Base-by-base conservation (phyloP, 2,888 invertebrate species). In the Theretra japonica region DNA sequence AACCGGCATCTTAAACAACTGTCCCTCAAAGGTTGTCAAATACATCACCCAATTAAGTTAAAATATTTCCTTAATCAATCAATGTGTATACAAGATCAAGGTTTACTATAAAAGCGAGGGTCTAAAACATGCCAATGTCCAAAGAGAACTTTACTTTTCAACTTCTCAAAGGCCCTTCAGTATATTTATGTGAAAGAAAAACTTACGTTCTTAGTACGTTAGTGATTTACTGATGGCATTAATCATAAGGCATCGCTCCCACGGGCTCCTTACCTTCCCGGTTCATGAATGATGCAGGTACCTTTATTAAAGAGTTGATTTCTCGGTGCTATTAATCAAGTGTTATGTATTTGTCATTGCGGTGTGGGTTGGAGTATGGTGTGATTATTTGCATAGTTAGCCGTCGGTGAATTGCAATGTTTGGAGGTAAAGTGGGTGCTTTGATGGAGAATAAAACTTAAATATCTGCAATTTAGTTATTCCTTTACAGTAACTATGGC, bases 151-250 rank as follows among this genome's bases (percentile, higher is more conserved):
- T 33, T 21, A 62, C 21, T 62, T 17, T 21, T 33, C 41, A 62
- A n/a, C 23, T 17, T 23, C 23, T 23, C 48, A 41, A 23, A 41
- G 6, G 65, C 21, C 23, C 65, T 41, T 23, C 48, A 23, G 53
- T 56, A 62, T 71, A 71, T 73, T 68, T 68, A 70, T 68, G 70
- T 79, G 80, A 78, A 80, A 77, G 80, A 77, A 79, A 62, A 78
- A 77, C 77, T 75, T 75, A 75, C 74, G 78, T 80, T 85, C 81
- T 80, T 81, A 71, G 68, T 75, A 74, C 73, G 77, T 80, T 81
- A 59, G 81, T 89, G 90, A 89, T 90, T 88, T 89, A 90, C 82
- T 83, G 85, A 84, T 82, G 78, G 78, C 85, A 89, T 90, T 87
- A 84, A 88, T 90, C 88, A 90, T 83, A 85, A 79, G 81, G 76